A percentile compares a stretch with the other conserved stretches of the same genome.
These are phyloP conservation scores for Scaptodrosophila lebanonensis DNA, from an alignment of 1,140 invertebrate genomes.

Conservation along the genomic window DNA sequence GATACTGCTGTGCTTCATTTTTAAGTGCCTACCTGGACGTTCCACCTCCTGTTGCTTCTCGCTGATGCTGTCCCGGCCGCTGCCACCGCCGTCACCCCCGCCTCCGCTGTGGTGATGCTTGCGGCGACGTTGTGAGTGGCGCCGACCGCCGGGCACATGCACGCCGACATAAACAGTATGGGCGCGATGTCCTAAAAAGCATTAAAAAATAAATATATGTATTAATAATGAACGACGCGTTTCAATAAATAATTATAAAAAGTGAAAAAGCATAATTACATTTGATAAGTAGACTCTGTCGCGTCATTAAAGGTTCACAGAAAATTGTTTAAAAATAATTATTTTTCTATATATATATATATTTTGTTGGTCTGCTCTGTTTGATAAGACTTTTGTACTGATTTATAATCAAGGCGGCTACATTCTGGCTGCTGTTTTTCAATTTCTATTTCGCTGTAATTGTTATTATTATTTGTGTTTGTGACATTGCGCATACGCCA, in stretches of 20 bases:
- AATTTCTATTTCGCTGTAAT: slow-evolving; percentile 13
- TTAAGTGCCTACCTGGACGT: slow-evolving; percentile 71
- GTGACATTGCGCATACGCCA: slow-evolving; percentile 30
- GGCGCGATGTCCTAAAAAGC: slow-evolving; percentile 86
- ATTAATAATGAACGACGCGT: too few species aligned
- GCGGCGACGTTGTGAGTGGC: slow-evolving; percentile 86
- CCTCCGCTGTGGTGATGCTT: slow-evolving; percentile 83
- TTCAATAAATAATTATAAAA: slow-evolving; percentile 17
- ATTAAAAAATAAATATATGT: slow-evolving; percentile 9
- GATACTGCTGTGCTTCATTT: slow-evolving; percentile 16
- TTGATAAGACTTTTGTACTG: slow-evolving; percentile 13
- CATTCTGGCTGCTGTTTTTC: background rate
- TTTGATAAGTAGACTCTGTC: too few species aligned
- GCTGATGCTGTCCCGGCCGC: slow-evolving; percentile 50
- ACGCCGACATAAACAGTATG: slow-evolving; percentile 93
- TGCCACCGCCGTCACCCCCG: slow-evolving; percentile 28
- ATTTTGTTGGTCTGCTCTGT: background rate
- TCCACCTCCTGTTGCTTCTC: slow-evolving; percentile 66
- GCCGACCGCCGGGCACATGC: slow-evolving; percentile 86
- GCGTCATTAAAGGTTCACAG: too few species aligned
- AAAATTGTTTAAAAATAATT: too few species aligned
- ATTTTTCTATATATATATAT: too few species aligned
- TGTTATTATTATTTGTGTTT: slow-evolving; percentile 19
- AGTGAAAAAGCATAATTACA: background rate
- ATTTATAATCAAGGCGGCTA: slow-evolving; percentile 13